Evolutionary conservation across 2,113 vertebrate genomes (phyloP).

Genomic region (Callopanchax toddi): DNA sequence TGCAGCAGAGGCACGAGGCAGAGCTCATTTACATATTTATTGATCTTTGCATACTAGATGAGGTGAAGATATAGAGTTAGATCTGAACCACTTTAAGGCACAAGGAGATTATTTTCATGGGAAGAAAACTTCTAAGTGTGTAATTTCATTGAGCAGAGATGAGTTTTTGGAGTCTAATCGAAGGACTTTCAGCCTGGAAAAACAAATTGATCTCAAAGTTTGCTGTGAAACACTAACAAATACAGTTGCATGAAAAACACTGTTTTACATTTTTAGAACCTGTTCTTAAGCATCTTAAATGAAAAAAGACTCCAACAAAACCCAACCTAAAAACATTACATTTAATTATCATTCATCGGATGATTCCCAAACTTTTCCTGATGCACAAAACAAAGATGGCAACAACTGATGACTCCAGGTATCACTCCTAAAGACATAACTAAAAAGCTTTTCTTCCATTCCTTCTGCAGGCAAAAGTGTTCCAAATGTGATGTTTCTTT

Average conservation of each 20-base stretch:
- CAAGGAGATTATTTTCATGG: slow-evolving; percentile 13
- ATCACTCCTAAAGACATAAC: too few relatives aligned
- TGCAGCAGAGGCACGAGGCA: background rate
- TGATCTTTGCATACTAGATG: slow-evolving; percentile 7
- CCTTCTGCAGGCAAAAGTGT: too few relatives aligned
- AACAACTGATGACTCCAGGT: too few relatives aligned
- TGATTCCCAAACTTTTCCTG: too few relatives aligned
- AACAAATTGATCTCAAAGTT: background rate
- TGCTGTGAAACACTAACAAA: background rate
- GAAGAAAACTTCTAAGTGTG: background rate
- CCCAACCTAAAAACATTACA: too few relatives aligned
- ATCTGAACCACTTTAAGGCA: slow-evolving; percentile 9
- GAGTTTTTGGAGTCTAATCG: background rate
- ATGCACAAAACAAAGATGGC: too few relatives aligned
- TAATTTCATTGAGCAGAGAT: slow-evolving; percentile 8
- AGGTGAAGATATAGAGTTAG: background rate
- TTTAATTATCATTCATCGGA: too few relatives aligned
- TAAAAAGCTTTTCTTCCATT: too few relatives aligned
- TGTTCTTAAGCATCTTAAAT: background rate
- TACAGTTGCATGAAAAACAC: background rate
- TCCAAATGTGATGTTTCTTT: too few relatives aligned
- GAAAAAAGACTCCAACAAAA: background rate
- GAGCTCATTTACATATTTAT: slow-evolving; percentile 4
- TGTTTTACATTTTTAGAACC: too few relatives aligned
- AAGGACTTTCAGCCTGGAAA: background rate